Evolutionary conservation across 1,140 invertebrate species (phyloP), one percentile per base, ranked within the genome.

Genomic region (Diachasma alloeum): DNA sequence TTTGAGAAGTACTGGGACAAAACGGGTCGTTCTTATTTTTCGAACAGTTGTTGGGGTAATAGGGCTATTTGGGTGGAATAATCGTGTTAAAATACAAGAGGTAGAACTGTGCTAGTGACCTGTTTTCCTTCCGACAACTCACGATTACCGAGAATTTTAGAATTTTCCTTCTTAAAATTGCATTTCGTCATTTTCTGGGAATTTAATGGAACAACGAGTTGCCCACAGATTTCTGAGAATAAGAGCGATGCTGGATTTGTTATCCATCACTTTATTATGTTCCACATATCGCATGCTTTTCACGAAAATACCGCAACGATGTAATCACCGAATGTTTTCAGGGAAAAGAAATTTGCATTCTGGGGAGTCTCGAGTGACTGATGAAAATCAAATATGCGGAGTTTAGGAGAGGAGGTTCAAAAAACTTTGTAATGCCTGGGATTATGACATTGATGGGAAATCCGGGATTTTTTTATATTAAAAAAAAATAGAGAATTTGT

Each of bases 211-310:
- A 17, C 48, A 15, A 9, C 11, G 48, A 53, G 48, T 13, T 75
- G 42, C n/a, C 22, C 48, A 59, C 68, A 44, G 67, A 69, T 24
- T 75, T 69, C 74, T 70, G 48, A 15, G 48, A 53, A 53, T 19
- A 15, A n/a, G 17, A 53, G 6, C 13, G n/a, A 48, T 17, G 48
- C 48, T 53, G 48, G 4, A 53, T 17, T 53, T 17, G 15, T 19
- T 15, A 53, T 53, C 48, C 48, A 53, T 53, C 48, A 53, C 48
- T 53, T 53, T 53, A 48, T 48, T 48, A 19, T 53, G 48, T 53
- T 44, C 11, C 24, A 72, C 24, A 31, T 72, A 71, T 53, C 10
- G 9, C 17, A 36, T 31, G 24, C 44, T 72, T 53, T 56, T 24
- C 69, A 24, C 22, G 37, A 24, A 44, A 24, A 46, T n/a, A 19